Percentiles rank a stretch among this genome's conserved stretches.
Conservation (phyloP, 2,797 vertebrate genomes). For the Tamandua tetradactyla region DNA sequence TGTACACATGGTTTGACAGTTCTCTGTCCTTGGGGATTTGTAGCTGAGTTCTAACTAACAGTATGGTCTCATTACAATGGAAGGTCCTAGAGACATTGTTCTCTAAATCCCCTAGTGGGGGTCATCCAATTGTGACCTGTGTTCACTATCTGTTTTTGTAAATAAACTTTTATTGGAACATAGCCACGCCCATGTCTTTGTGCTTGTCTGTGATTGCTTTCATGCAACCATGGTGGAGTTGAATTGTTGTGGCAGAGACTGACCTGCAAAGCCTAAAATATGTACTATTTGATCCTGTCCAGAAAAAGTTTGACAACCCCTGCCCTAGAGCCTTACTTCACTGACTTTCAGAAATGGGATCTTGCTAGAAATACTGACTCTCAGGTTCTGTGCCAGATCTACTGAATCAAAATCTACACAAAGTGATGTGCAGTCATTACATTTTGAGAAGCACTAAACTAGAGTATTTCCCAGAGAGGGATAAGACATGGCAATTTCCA, state of each 20-base stretch:
- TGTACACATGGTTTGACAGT: not conserved
- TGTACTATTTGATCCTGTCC: not conserved
- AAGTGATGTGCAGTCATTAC: not conserved
- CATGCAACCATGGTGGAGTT: too few relatives aligned
- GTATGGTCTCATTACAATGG: not conserved
- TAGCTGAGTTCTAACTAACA: not conserved
- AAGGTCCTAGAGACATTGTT: not conserved
- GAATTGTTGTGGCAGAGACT: not conserved
- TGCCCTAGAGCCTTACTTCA: not conserved
- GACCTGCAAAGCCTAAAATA: not conserved
- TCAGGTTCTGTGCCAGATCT: not conserved
- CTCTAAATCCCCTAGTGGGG: not conserved
- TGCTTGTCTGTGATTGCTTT: not conserved
- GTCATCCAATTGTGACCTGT: not conserved
- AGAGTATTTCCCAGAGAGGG: not conserved
- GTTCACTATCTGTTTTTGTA: not conserved
- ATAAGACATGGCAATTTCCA: accelerated
- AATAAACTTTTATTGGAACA: not conserved
- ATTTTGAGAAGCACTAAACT: not conserved
- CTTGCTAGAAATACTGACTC: not conserved
- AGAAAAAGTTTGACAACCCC: not conserved
- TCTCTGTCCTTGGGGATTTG: not conserved
- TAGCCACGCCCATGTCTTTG: not conserved
- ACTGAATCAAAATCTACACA: not conserved
- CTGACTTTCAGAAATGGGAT: not conserved